Evolutionary conservation across 2,113 vertebrate genomes (phyloP), one percentile per base, ranked within the genome.

Genomic region (Megatriorchis doriae): DNA sequence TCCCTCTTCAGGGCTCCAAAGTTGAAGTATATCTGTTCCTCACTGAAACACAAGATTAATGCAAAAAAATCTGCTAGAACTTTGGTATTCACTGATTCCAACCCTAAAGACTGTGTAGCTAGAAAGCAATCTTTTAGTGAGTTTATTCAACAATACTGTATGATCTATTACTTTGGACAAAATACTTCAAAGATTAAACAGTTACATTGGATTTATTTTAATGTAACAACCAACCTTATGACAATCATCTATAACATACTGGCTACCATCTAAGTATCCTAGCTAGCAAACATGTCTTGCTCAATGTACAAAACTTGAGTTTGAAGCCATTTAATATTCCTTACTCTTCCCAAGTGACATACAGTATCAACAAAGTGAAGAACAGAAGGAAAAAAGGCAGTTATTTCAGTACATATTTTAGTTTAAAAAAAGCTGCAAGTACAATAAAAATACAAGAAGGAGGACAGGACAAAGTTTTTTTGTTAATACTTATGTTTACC

Each of bases 401-500:
- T 94, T 90, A 95, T 94, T 95, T 94, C 87, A 90, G 58, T 59
- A 96, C 59, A 62, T 81, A 80, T 34, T 90, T 82, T 32, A 56
- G 67, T 61, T 61, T 29, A 10, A 56, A 86, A 86, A 80, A 81
- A 6, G 5, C 53, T 90, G 27, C 16, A 80, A 90, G 48, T 88
- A 95, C 65, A 94, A 75, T 95, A 92, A 93, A 91, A 87, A 93
- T 79, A 96, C 79, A 88, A 93, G 32, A 62, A 95, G 40, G 55
- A 95, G 40, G 87, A 96, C 55, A 94, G 68, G 72, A 95, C 87
- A 89, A 94, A 93, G 45, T 52, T 88, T 84, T 68, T 90, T 83
- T 58, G 22, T 75, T 65, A 94, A 83, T 92, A 83, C 5, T 85
- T 82, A 62, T 82, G 53, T 86, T 89, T 81, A 88, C 47, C 65